These are phyloP conservation scores for Deroplatys truncata DNA, from an alignment of 2,888 invertebrate genomes.

Conservation along the genomic window DNA sequence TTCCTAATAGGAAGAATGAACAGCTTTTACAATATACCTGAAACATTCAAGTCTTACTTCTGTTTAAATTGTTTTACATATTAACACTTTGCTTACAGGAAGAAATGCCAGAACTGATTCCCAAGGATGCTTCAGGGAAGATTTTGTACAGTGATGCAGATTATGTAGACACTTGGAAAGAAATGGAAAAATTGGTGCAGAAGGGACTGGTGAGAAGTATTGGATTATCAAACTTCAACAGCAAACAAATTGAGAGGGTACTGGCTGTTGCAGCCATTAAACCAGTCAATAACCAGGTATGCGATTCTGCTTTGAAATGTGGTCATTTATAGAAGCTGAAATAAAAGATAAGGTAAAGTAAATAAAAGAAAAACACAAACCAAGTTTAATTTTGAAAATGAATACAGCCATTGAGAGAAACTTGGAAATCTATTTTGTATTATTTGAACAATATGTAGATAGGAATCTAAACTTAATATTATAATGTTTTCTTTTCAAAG, in stretches of 20 bases:
- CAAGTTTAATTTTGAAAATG: too few relatives aligned
- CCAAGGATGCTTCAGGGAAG: background rate
- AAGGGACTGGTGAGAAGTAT: conserved; percentile 66
- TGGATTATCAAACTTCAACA: conserved; percentile 81
- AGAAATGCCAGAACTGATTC: background rate
- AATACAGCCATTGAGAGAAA: too few relatives aligned
- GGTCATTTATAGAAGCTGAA: too few relatives aligned
- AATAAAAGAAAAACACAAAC: too few relatives aligned
- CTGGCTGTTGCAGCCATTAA: conserved; percentile 56
- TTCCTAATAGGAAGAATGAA: too few relatives aligned
- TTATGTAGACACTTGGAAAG: conserved; percentile 70
- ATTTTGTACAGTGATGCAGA: conserved; percentile 58
- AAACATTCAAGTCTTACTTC: too few relatives aligned
- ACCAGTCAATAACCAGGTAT: conserved; percentile 63
- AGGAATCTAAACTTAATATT: too few relatives aligned
- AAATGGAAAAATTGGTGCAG: conserved; percentile 66
- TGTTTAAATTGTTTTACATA: background rate
- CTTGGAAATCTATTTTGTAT: too few relatives aligned
- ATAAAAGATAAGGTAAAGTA: too few relatives aligned
- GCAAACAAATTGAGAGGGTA: conserved; percentile 63
- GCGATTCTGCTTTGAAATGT: background rate
- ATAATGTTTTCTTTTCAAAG: too few relatives aligned
- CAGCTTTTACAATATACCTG: too few relatives aligned
- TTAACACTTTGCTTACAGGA: background rate
- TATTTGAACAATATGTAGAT: too few relatives aligned